Evolutionary conservation across 2,113 vertebrate genomes (phyloP).

Genomic region (Eira barbara): DNA sequence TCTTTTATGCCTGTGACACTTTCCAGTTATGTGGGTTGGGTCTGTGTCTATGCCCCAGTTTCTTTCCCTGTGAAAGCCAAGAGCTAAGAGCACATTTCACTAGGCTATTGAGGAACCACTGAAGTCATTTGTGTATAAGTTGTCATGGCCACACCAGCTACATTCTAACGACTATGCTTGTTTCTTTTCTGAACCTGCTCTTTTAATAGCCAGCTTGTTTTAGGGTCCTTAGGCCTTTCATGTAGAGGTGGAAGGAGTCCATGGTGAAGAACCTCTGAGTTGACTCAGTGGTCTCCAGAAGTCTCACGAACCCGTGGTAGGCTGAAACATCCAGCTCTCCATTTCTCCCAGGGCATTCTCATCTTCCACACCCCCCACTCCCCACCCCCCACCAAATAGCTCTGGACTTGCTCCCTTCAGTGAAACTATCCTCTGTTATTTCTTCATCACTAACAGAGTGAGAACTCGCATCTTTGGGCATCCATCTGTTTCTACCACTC

Average conservation of each 20-base stretch:
- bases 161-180: neutral
- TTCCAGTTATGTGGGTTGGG: neutral
- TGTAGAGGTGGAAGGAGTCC: neutral
- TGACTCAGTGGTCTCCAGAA: neutral
- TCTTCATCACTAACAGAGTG: neutral
- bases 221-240: neutral
- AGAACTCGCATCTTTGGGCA: neutral
- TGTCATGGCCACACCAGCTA: neutral
- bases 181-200: neutral
- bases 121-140: neutral
- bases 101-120: neutral
- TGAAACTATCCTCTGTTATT: neutral
- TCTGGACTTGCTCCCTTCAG: neutral
- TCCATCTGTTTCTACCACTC: neutral
- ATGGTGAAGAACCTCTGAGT: neutral
- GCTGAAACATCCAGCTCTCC: neutral
- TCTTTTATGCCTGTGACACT: no score
- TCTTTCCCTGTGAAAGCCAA: neutral
- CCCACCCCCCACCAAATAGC: neutral
- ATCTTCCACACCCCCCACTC: neutral
- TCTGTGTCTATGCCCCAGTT: neutral
- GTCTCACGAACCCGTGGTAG: neutral
- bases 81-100: neutral
- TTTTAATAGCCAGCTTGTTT: neutral
- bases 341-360: neutral